Evolutionary conservation across 1,140 invertebrate genomes (phyloP).

Genomic region (Drosophila pseudoobscura): DNA sequence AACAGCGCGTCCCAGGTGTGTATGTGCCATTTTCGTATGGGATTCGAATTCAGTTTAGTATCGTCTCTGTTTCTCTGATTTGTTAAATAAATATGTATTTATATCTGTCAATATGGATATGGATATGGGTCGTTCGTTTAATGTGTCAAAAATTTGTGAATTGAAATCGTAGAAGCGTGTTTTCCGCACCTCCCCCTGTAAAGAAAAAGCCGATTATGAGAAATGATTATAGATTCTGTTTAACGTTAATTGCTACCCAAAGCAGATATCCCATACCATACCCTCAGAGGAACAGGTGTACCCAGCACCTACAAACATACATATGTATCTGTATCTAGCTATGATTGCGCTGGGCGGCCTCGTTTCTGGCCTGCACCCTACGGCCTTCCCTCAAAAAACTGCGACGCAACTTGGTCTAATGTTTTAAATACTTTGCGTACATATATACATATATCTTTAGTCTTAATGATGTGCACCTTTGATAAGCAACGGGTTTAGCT

Average conservation of each 20-base stretch:
- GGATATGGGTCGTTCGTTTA: constrained; percentile 63
- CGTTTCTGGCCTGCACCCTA: not conserved
- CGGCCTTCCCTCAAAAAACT: constrained; percentile 9
- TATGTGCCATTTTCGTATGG: constrained; percentile 71
- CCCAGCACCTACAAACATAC: too few relatives aligned
- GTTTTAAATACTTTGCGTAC: constrained; percentile 1
- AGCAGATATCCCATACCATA: too few relatives aligned
- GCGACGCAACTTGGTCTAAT: constrained; percentile 41
- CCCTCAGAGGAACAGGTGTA: not conserved
- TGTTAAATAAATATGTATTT: not conserved
- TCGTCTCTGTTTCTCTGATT: constrained; percentile 26
- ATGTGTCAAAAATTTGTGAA: constrained; percentile 43
- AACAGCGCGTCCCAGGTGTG: constrained; percentile 84
- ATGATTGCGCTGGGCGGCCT: constrained; percentile 15
- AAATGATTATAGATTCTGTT: too few relatives aligned
- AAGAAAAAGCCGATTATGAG: constrained; percentile 5
- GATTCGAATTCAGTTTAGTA: constrained; percentile 26
- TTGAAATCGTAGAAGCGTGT: constrained; percentile 73
- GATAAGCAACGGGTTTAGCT: constrained; percentile 56
- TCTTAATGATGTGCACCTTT: constrained; percentile 57
- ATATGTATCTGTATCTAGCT: not conserved
- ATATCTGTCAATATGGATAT: constrained; percentile 41
- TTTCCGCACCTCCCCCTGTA: constrained; percentile 82
- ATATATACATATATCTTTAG: constrained; percentile 30
- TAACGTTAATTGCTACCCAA: too few relatives aligned